Evolutionary conservation across 2,113 vertebrate genomes (phyloP).

Genomic region (Paramormyrops kingsleyae): DNA sequence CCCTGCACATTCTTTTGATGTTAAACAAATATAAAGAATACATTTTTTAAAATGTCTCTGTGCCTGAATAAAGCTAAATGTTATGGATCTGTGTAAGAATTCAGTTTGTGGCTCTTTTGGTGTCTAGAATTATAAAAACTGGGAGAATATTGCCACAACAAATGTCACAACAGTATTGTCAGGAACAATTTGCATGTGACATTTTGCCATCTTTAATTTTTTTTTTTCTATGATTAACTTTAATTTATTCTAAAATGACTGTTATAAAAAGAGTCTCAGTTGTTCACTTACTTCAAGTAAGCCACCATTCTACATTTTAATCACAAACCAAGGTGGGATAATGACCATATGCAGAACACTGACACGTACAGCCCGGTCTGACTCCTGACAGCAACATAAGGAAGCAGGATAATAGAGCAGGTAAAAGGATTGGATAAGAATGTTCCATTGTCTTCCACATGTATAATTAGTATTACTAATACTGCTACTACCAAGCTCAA

Average conservation of each 20-base stretch:
- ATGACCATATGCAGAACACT: background rate
- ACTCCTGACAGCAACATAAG: background rate
- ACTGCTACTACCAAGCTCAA: background rate
- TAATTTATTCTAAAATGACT: background rate
- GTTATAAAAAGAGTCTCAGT: background rate
- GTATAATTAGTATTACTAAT: background rate
- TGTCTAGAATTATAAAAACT: background rate
- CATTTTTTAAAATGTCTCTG: background rate
- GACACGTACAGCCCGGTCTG: background rate
- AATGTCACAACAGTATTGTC: background rate
- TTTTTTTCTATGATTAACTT: background rate
- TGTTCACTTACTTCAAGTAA: background rate
- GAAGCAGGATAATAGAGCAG: background rate
- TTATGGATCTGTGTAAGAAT: background rate
- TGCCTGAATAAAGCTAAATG: background rate
- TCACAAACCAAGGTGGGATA: background rate
- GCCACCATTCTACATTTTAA: background rate
- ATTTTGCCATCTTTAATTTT: background rate
- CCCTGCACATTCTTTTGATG: background rate
- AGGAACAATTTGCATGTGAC: background rate
- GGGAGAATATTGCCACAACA: background rate
- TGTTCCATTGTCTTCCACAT: background rate
- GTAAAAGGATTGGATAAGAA: background rate
- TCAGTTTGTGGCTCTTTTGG: background rate
- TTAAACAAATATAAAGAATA: background rate